Evolutionary conservation across 2,113 vertebrate species (phyloP), one percentile per base, ranked within the genome.

Genomic region (Myanophis thanlyinensis): DNA sequence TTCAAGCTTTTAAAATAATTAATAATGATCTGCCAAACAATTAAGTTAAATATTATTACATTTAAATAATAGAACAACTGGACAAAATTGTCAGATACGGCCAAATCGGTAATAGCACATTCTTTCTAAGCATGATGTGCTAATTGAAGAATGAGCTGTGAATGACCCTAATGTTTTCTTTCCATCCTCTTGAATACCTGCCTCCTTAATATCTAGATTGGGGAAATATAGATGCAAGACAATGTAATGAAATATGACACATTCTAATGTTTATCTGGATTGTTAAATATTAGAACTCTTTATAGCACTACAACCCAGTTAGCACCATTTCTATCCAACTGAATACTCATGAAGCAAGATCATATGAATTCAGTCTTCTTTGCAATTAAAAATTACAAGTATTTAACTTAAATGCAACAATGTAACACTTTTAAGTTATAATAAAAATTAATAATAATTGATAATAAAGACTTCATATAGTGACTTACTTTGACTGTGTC

Each of bases 401-500:
- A 73, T 20, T 67, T 49, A 49, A 73, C 8, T 40, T 35, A 84
- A 52, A 40, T 25, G 8, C 35, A 91, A 12, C n/a, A 54, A 88
- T n/a, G 10, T 3, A 11, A 91, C 20, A 25, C 90, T 48, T 48
- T 59, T 48, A 35, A 47, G 48, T 59, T 59, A 27, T 59, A 59
- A 3, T 27, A 59, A 59, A 56, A 59, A 59, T 53, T 5, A 53
- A 53, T 53, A 20, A 53, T 20, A 20, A 30, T 5, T 18, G 27
- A 47, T 27, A 46, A 53, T 1, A 47, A 84, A 92, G 18, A 51
- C 8, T 47, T 59, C 10, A 49, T 15, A 15, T 86, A 56, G 13
- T 20, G 27, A 96, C 98, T 95, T 98, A 99, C 99, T 99, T 99
- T 94, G 99, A 99, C 97, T 99, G 99, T 0, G 99, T 99, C 97